Evolutionary conservation across 2,888 invertebrate genomes (phyloP).

Genomic region (Frankliniella fusca): DNA sequence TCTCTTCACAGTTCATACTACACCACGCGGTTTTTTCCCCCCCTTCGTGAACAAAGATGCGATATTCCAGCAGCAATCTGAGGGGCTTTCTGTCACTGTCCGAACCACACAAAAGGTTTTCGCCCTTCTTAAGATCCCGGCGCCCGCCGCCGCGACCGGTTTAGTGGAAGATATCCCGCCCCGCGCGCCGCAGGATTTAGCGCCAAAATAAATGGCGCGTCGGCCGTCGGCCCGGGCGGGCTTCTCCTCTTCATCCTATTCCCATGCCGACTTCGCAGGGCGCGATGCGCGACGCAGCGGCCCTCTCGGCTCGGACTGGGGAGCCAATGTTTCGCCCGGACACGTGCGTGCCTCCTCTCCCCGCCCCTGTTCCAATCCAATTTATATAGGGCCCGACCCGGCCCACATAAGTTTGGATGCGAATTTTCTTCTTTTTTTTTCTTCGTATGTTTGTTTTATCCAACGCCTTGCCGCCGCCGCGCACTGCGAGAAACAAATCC

Average conservation of each 20-base stretch:
- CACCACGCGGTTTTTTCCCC: not conserved
- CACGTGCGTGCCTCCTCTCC: too few relatives aligned
- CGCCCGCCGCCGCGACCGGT: not conserved
- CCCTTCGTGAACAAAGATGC: not conserved
- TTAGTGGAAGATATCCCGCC: too few relatives aligned
- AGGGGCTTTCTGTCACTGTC: slow-evolving; percentile 24
- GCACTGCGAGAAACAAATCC: slow-evolving; percentile 1
- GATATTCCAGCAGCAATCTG: slow-evolving; percentile 13
- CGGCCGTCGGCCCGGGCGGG: not conserved
- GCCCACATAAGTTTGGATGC: not conserved
- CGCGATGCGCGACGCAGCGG: too few relatives aligned
- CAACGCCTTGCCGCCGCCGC: not conserved
- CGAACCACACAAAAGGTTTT: not conserved
- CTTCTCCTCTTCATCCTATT: too few relatives aligned
- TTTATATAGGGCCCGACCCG: not conserved
- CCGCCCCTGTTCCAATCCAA: not conserved
- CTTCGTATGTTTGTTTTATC: too few relatives aligned
- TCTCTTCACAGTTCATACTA: not conserved
- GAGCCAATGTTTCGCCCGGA: too few relatives aligned
- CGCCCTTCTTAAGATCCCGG: not conserved
- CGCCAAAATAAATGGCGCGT: not conserved
- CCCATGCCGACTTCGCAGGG: too few relatives aligned
- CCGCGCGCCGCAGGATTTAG: not conserved
- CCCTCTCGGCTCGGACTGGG: too few relatives aligned
- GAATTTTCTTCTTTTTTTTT: not conserved